A percentile compares a stretch with the other conserved stretches of the same genome.
Evolutionary conservation across 2,113 vertebrate genomes (phyloP).

Genomic region (Cheilinus undulatus): DNA sequence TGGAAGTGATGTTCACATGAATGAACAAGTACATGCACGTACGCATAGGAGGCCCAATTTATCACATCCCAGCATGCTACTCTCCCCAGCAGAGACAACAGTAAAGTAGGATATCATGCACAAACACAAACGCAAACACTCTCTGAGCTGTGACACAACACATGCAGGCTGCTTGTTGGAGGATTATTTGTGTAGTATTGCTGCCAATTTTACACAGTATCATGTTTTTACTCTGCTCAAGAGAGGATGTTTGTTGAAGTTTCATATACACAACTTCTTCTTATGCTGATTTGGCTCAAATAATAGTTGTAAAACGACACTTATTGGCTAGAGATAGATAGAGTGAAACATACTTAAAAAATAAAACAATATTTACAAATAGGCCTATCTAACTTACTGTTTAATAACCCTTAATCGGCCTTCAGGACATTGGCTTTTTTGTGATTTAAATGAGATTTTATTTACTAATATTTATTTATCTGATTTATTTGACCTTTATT

Average conservation of each 20-base stretch:
- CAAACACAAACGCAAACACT: conserved; percentile 23
- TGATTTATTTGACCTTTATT: too few relatives aligned
- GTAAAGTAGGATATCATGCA: conserved; percentile 20
- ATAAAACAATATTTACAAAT: too few relatives aligned
- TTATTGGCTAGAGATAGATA: background rate
- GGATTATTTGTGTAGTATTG: conserved; percentile 60
- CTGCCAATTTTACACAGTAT: conserved; percentile 54
- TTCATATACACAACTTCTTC: conserved; percentile 20
- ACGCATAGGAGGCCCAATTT: background rate
- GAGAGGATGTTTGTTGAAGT: conserved; percentile 35
- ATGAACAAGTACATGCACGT: background rate
- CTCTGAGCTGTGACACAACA: conserved; percentile 56
- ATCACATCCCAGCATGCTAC: conserved; percentile 15
- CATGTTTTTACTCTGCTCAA: conserved; percentile 62
- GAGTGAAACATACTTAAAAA: too few relatives aligned
- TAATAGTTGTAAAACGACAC: background rate
- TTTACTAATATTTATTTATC: too few relatives aligned
- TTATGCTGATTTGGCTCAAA: background rate
- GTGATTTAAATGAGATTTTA: too few relatives aligned
- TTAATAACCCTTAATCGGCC: too few relatives aligned
- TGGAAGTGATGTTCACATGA: background rate
- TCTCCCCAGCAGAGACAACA: conserved; percentile 20
- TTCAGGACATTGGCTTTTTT: too few relatives aligned
- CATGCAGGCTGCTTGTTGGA: conserved; percentile 32
- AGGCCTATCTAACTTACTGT: too few relatives aligned